These are phyloP conservation scores for Drosophila emarginata DNA, from an alignment of 2,888 invertebrate genomes.

Conservation along the genomic window DNA sequence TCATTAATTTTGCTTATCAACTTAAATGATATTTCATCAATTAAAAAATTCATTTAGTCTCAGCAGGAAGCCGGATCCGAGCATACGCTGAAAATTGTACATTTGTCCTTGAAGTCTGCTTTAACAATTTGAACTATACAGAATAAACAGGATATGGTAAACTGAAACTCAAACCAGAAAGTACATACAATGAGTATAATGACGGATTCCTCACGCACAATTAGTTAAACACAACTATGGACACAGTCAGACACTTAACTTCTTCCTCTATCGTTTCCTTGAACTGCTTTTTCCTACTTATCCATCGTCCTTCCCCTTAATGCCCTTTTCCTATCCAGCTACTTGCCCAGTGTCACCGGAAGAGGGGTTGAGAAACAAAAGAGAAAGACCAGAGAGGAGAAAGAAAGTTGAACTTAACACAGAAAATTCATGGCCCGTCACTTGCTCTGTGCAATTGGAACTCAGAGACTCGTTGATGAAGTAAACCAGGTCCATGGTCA, in stretches of 20 bases:
- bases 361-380: neutral
- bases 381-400: neutral
- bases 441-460: neutral
- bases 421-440: neutral
- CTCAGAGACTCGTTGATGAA: neutral
- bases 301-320: too few species aligned
- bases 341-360: too few species aligned
- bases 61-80: too few species aligned
- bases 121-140: too few species aligned
- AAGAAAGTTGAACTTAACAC: neutral
- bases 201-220: constrained; percentile 34
- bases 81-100: too few species aligned
- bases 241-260: neutral
- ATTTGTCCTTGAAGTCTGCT: too few species aligned
- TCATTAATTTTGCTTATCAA: too few species aligned
- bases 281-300: neutral
- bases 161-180: neutral
- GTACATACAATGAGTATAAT: neutral
- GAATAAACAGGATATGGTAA: too few species aligned
- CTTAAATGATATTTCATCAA: too few species aligned
- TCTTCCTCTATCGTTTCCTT: constrained; percentile 2
- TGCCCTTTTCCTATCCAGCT: too few species aligned
- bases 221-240: constrained; percentile 18
- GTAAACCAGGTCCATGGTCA: neutral
- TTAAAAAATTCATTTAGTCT: too few species aligned